Base-by-base conservation (phyloP, 2,113 vertebrate genomes). In the Halichoerus grypus region DNA sequence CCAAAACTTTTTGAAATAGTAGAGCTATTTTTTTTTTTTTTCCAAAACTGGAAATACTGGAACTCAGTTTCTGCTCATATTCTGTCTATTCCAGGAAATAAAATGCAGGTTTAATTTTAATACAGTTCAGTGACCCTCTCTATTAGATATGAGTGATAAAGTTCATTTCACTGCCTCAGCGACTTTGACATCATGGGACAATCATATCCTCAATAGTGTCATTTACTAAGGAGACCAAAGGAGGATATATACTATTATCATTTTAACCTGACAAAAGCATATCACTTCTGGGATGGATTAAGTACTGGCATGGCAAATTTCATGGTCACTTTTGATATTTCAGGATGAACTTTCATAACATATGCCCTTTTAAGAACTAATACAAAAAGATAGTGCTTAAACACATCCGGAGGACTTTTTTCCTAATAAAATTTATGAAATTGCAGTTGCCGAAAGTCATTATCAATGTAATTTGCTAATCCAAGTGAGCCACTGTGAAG, bases 161-260 rank as follows among this genome's bases (percentile, higher is more conserved):
- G 96, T 92, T 97, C 74, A 76, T 95, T 97, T 69, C 33, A 93
- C 91, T 94, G 71, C 51, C 53, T 61, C 87, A n/a, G 46, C 97
- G 95, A 98, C 98, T 98, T 98, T 98, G 98, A 97, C 96, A 97
- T 98, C 98, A 96, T 65, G 82, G 95, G 96, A 98, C 96, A 93
- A 96, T 97, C 49, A 97, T 98, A 96, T 98, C n/a, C 57, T 46
- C 91, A 92, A 42, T 7, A 95, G 88, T 97, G 90, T 94, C 92
- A 98, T 98, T 98, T 97, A 88, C 65, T 94, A 46, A 97, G 83
- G 72, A 98, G 94, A 98, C 91, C 98, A 98, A 98, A 97, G 77
- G 69, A 91, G 86, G 95, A 97, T 69, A 97, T 97, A 97, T 63
- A 91, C 57, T 65, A 63, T 94, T 92, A 53, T 95, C 97, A 98